These are phyloP conservation scores for Desoria tigrina DNA, from an alignment of 2,888 invertebrate genomes.

Conservation along the genomic window DNA sequence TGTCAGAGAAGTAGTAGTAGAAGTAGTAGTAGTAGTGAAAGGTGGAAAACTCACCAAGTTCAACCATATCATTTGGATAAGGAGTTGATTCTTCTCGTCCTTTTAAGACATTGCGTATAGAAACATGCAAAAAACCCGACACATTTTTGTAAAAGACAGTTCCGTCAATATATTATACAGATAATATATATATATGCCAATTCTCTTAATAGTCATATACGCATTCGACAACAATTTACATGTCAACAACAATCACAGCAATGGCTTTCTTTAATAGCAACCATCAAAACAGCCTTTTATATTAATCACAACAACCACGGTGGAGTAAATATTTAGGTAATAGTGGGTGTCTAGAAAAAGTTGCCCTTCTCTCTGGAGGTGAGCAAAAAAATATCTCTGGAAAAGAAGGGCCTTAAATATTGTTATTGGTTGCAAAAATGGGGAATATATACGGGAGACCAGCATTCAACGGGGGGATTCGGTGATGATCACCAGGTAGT, in stretches of 20 bases:
- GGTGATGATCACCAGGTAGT: slow-evolving; percentile 4
- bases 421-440: background rate
- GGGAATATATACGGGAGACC: background rate
- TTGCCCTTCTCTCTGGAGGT: background rate
- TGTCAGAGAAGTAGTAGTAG: background rate
- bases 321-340: background rate
- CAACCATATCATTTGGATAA: slow-evolving; percentile 95
- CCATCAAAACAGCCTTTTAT: slow-evolving; percentile 9
- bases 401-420: slow-evolving; percentile 3
- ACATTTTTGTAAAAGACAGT: slow-evolving; percentile 19
- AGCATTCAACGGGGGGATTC: background rate
- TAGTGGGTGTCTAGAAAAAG: slow-evolving; percentile 2
- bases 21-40: slow-evolving; percentile 20
- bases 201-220: background rate
- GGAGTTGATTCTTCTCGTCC: slow-evolving; percentile 96
- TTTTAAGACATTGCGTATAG: slow-evolving; percentile 57
- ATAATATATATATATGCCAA: slow-evolving; percentile 1
- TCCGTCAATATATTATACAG: background rate
- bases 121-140: slow-evolving; percentile 43
- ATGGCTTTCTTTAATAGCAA: slow-evolving; percentile 5
- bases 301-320: slow-evolving; percentile 1
- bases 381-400: slow-evolving; percentile 1
- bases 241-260: slow-evolving; percentile 7
- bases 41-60: slow-evolving; percentile 75
- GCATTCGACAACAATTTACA: slow-evolving; percentile 7